Base-by-base conservation (phyloP, 2,113 vertebrate genomes). In the Dipodomys ordii region DNA sequence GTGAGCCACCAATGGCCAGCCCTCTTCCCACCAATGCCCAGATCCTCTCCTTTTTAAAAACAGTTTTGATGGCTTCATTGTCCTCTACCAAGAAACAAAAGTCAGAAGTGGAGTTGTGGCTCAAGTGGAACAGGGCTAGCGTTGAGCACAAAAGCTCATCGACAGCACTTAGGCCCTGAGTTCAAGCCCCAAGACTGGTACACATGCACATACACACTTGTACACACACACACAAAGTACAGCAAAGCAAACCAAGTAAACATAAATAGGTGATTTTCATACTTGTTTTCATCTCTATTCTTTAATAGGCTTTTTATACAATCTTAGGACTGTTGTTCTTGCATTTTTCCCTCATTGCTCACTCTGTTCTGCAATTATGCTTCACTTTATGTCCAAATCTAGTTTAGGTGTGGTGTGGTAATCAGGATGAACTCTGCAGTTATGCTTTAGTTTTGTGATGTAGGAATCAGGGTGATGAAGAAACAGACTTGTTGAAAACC, bases 241-340 rank as follows among this genome's bases (percentile, higher is more conserved):
- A 49, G 49, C 49, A 49, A 49, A 49, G 49, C 49, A 93, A 95
- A 84, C 8, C 3, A 85, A 73, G 57, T 73, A 87, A 60, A 44
- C 88, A 39, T 53, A 91, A 94, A 78, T 82, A 84, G 19, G 71
- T 91, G 80, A 85, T 92, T 91, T 91, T 95, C 30, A 79, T 94
- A 72, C 49, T 49, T 49, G 49, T 49, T 49, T 49, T 71, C 46
- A 19, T 90, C 4, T 92, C 53, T 18, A 28, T 90, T 95, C 62
- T 88, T 2, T 88, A 88, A 76, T 92, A 80, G 69, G 53, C 44
- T 76, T 87, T 67, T 53, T 19, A 80, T 60, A 67, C 88, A 87
- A 91, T 15, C n/a, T 83, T 64, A 57, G 79, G 71, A 71, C 7
- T 79, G 5, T 46, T 91, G 79, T 20, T 60, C 7, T 93, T 95